phyloP scores from a whole-genome alignment of 2,797 vertebrate species.

The Sternotherus odoratus region DNA sequence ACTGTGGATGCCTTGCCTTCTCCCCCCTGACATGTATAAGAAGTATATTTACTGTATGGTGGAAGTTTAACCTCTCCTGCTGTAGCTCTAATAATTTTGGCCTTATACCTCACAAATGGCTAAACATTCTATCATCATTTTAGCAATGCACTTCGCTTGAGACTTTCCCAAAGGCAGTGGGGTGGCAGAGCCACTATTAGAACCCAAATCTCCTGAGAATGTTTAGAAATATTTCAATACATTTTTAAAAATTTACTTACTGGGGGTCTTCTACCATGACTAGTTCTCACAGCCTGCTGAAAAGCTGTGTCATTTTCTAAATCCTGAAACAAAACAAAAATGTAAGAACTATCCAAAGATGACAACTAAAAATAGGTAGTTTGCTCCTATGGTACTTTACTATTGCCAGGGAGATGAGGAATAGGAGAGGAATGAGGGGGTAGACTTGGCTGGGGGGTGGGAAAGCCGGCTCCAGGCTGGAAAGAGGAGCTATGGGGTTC shows the following conservation, averaged over 20 bases:
- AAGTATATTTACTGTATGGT: not conserved
- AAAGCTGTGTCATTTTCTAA: conserved; percentile 94
- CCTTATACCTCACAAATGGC: not conserved
- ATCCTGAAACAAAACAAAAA: conserved; percentile 83
- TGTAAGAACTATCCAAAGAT: not conserved
- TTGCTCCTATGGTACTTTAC: not conserved
- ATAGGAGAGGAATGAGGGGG: not conserved
- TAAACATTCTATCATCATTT: not conserved
- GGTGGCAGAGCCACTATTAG: not conserved
- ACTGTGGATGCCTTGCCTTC: not conserved
- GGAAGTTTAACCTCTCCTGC: not conserved
- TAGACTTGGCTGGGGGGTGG: not conserved
- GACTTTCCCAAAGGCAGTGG: not conserved
- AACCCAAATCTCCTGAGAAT: not conserved
- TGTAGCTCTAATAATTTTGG: not conserved
- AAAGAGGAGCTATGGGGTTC: not conserved
- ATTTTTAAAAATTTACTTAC: conserved; percentile 81
- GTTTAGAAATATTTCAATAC: not conserved
- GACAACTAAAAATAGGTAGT: fast-evolving
- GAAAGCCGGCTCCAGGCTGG: not conserved
- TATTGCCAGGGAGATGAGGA: not conserved
- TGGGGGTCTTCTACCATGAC: conserved; percentile 93
- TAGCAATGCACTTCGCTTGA: not conserved
- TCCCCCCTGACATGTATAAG: not conserved
- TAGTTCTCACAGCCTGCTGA: conserved; percentile 94